These are phyloP conservation scores for Cyclina sinensis DNA, from an alignment of 1,140 invertebrate genomes.

Conservation along the genomic window DNA sequence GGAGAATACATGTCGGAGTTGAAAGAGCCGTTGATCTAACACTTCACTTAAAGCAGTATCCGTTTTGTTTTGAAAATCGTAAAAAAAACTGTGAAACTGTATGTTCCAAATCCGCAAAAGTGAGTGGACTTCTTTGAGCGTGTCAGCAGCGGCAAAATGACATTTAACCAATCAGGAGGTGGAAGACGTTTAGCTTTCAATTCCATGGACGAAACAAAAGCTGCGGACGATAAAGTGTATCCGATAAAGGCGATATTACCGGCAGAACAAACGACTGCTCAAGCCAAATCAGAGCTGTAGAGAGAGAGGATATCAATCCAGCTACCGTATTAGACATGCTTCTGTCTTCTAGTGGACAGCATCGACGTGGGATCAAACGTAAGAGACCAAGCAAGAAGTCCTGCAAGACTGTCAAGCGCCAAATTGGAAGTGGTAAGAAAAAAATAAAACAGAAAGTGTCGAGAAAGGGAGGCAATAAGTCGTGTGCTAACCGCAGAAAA, in stretches of 20 bases:
- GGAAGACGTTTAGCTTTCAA: slow-evolving; percentile 30
- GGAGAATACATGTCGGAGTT: slow-evolving; percentile 16
- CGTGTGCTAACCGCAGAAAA: not conserved
- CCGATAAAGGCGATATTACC: slow-evolving; percentile 61
- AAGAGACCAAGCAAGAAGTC: slow-evolving; percentile 15
- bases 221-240: not conserved
- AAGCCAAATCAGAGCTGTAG: slow-evolving; percentile 56
- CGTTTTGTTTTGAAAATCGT: slow-evolving; percentile 17
- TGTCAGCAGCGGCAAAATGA: slow-evolving; percentile 40
- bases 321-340: not conserved
- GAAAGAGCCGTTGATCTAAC: slow-evolving; percentile 11
- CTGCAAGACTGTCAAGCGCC: not conserved
- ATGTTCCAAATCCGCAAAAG: slow-evolving; percentile 57
- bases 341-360: slow-evolving; percentile 8
- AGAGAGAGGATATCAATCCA: slow-evolving; percentile 49
- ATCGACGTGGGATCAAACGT: slow-evolving; percentile 12
- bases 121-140: slow-evolving; percentile 55
- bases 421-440: slow-evolving; percentile 3
- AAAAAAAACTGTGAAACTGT: slow-evolving; percentile 36
- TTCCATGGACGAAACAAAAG: not conserved
- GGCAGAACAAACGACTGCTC: slow-evolving; percentile 56
- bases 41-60: slow-evolving; percentile 62
- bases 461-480: slow-evolving; percentile 1
- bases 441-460: slow-evolving; percentile 17
- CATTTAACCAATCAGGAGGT: slow-evolving; percentile 17